These are phyloP conservation scores for Mizuhopecten yessoensis DNA, from an alignment of 1,140 invertebrate species.

Conservation along the genomic window DNA sequence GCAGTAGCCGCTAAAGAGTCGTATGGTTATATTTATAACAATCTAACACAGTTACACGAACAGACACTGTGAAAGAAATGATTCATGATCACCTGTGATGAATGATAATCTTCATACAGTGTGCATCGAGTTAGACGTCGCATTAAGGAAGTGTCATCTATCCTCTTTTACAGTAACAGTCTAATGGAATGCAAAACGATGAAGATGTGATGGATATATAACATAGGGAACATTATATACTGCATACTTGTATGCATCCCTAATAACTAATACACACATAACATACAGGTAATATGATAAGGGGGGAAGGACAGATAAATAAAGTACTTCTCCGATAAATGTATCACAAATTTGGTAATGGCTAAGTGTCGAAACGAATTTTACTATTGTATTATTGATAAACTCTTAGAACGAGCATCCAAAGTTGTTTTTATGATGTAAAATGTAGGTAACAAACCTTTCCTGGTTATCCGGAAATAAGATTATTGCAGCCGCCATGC, in stretches of 20 bases:
- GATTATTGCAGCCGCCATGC: slow-evolving; percentile 27
- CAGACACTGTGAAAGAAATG: neutral
- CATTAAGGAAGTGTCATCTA: neutral
- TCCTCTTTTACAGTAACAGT: neutral
- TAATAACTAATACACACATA: neutral
- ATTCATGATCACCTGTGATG: neutral
- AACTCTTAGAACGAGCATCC: neutral
- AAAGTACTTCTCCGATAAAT: neutral
- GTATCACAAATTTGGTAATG: neutral
- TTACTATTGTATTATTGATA: neutral
- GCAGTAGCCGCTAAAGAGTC: neutral
- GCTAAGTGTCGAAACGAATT: neutral
- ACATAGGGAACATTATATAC: neutral
- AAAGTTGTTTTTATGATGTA: neutral
- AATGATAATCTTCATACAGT: neutral
- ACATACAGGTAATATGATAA: slow-evolving; percentile 35
- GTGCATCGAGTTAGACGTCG: neutral
- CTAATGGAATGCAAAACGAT: neutral
- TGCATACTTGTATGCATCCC: neutral
- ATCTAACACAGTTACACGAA: neutral
- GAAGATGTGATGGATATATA: neutral
- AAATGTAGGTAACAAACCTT: neutral
- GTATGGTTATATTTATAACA: neutral
- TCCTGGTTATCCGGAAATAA: slow-evolving; percentile 38
- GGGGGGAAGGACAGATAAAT: neutral